Evolutionary conservation across 1,140 invertebrate genomes (phyloP), one percentile per base, ranked within the genome.

Genomic region (Formica exsecta): DNA sequence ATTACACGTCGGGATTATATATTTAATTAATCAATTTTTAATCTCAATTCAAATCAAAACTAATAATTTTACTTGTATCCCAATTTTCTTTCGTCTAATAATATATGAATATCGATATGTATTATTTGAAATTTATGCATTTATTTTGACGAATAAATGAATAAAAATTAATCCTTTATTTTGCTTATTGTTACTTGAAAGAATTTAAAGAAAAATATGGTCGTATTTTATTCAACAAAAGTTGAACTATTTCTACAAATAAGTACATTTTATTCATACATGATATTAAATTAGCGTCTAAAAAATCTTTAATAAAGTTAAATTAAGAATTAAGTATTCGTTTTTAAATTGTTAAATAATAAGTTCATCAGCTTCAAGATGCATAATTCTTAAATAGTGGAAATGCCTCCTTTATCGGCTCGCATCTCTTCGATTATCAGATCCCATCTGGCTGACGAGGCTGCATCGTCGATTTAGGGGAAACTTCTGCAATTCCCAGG

Each of bases 401-500:
- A 68, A 38, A 32, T 8, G 25, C 19, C 32, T 25, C 48, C n/a
- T 25, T 16, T 57, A 22, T 8, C 19, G 4, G 32, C 32, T 11
- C 36, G 38, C 25, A 13, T 70, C 16, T 29, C 9, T 29, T 22
- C 0, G 16, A 64, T 62, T 66, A 25, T 32, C 25, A 64, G 36
- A 62, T 59, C n/a, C 11, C 16, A 19, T 32, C 4, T 13, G 16
- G 64, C 19, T 44, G 54, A 8, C 25, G 9, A 22, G 32, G 54
- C 3, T 19, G 25, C 16, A 41, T 48, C 16, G 51, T 41, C 38
- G 51, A 36, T 44, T 51, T 32, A 70, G 36, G 13, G 11, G 32
- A 83, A 75, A 70, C 73, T 92, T 91, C 86, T 75, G 86, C 87
- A 87, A 86, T 86, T 77, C 86, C 86, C 88, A 41, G n/a, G 25